phyloP scores from a whole-genome alignment of 2,113 vertebrate species.

The Caranx ignobilis region DNA sequence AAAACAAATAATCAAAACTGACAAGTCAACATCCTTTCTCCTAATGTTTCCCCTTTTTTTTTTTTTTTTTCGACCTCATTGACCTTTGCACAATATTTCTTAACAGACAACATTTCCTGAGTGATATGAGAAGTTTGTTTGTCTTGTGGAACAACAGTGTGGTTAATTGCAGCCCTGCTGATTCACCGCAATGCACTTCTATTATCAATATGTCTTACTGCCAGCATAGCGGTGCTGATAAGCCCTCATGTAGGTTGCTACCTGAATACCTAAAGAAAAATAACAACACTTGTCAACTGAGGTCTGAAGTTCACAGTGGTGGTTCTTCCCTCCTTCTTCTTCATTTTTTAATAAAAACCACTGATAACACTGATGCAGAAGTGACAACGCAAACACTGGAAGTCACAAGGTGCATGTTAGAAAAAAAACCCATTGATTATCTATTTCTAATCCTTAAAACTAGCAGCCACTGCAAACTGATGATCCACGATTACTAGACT shows the following conservation, averaged over 20 bases:
- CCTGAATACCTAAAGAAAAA: conserved; percentile 6
- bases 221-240: not conserved
- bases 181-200: conserved; percentile 14
- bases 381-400: not conserved
- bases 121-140: not conserved
- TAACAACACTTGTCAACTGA: not conserved
- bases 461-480: not conserved
- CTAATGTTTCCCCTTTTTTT: not conserved
- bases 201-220: conserved; percentile 11
- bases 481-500: not conserved
- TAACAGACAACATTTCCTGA: not conserved
- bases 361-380: not conserved
- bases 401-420: conserved; percentile 11
- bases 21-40: not conserved
- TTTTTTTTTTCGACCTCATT: not conserved
- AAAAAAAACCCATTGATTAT: not conserved
- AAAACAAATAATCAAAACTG: not conserved
- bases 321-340: not conserved
- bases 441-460: not conserved
- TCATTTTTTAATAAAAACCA: not conserved
- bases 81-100: not conserved
- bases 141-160: not conserved
- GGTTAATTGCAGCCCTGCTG: not conserved
- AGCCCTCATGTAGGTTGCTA: not conserved
- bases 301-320: conserved; percentile 49